Evolutionary conservation across 1,140 invertebrate species (phyloP).

Genomic region (Camponotus vicinus): DNA sequence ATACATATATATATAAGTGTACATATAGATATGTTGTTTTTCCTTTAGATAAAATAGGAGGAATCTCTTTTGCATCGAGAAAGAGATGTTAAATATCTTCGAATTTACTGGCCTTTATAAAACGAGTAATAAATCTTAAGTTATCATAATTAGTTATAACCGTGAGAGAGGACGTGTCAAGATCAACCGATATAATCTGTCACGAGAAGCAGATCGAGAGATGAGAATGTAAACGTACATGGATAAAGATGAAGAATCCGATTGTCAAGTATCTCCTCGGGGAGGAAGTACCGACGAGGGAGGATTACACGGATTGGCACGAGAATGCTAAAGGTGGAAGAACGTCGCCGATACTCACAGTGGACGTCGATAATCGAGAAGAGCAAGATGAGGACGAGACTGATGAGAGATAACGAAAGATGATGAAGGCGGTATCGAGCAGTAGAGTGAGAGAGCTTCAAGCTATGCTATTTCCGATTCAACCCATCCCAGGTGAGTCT

Average conservation of each 20-base stretch:
- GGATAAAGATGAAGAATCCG: constrained; percentile 40
- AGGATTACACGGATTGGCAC: constrained; percentile 34
- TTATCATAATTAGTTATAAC: background rate
- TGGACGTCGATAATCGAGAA: constrained; percentile 31
- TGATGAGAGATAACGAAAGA: constrained; percentile 70
- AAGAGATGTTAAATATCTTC: background rate
- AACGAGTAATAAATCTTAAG: background rate
- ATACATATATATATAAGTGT: no score
- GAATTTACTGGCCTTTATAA: background rate
- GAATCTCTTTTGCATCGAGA: background rate
- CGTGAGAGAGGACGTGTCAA: background rate
- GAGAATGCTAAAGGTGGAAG: background rate
- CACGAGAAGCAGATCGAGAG: background rate
- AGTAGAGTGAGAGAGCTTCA: constrained; percentile 88
- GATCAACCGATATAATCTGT: background rate
- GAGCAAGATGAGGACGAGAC: constrained; percentile 38
- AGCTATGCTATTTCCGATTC: constrained; percentile 87
- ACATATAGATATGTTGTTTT: background rate
- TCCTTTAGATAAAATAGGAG: background rate
- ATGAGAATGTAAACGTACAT: background rate
- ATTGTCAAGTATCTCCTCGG: constrained; percentile 21
- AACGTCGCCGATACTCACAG: background rate
- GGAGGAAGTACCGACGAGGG: constrained; percentile 3
- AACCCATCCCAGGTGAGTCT: constrained; percentile 81
- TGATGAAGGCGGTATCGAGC: constrained; percentile 65